Evolutionary conservation across 2,797 vertebrate species (phyloP).

Genomic region (Apodemus agrarius): DNA sequence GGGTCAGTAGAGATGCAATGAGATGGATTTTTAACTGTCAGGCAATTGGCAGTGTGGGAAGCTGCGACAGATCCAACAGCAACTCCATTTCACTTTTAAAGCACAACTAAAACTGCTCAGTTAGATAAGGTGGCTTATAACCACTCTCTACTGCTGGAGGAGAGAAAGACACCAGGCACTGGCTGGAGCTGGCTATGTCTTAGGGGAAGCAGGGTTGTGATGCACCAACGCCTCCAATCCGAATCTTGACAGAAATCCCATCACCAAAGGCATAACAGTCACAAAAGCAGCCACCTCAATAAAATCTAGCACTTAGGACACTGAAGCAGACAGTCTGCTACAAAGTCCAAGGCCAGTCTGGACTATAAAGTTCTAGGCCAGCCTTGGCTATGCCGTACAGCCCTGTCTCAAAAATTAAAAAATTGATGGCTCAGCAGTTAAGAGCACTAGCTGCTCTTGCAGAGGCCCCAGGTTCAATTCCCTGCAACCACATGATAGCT

Average conservation of each 20-base stretch:
- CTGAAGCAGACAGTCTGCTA: background rate
- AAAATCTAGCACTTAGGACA: background rate
- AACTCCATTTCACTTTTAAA: constrained; percentile 45
- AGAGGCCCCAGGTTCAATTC: background rate
- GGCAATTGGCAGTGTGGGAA: background rate
- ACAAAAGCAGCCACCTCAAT: background rate
- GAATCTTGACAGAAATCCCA: background rate
- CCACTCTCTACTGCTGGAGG: constrained; percentile 74
- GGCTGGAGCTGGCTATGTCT: background rate
- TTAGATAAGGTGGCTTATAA: background rate
- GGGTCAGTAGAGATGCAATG: background rate
- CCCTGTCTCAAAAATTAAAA: background rate
- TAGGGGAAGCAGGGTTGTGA: background rate
- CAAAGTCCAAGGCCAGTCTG: background rate
- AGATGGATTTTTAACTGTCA: background rate
- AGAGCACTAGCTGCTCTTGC: background rate
- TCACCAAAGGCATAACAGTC: background rate
- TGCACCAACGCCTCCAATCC: background rate
- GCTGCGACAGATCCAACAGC: background rate
- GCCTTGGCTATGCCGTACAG: background rate
- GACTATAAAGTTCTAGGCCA: background rate
- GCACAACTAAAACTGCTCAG: background rate
- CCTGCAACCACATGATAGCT: background rate
- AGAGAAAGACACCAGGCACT: constrained; percentile 32
- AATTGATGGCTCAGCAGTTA: background rate